Evolutionary conservation across 2,797 vertebrate species (phyloP), one percentile per base, ranked within the genome.

Genomic region (Okamejei kenojei): DNA sequence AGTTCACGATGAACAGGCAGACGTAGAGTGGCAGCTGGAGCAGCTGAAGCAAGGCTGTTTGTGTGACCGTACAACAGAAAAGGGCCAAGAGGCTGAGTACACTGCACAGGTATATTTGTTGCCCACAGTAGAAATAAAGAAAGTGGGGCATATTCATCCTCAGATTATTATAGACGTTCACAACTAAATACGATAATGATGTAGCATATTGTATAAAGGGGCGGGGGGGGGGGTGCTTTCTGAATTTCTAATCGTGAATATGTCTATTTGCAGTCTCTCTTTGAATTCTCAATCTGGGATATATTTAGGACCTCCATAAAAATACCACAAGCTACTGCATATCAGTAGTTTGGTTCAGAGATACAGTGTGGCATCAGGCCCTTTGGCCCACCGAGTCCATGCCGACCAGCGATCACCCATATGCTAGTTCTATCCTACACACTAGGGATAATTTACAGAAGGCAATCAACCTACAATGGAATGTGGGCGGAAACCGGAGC

Each of bases 31-130:
- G 94, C 97, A 98, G 94, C 95, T 99, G 96, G 98, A 99, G 95
- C 98, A 98, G 95, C 97, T 99, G 93, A 97, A 98, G 95, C 98
- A 99, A 93, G 97, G 97, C 93, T 99, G 99, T 93, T 97, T 97
- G 94, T 99, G 99, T 81, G 97, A 98, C 94, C 97, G 97, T 17
- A 97, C 96, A 94, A 73, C 96, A 90, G 98, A 98, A 88, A 97
- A 96, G 94, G 97, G 98, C 94, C 98, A 98, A 95, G 98, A 99
- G 96, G 97, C 97, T 73, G 98, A 98, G 95, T 99, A 99, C 94
- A 96, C 98, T 2, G 96, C 97, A 32, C 99, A 99, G 98, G 99
- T 99, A 96, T 7, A 79, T 94, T 0, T 0, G 93, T 86, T 54
- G 7, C 26, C 7, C 73, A n/a, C 73, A 76, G 7, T 32, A 76